Evolutionary conservation across 2,113 vertebrate species (phyloP).

Genomic region (Bothrops jararaca): DNA sequence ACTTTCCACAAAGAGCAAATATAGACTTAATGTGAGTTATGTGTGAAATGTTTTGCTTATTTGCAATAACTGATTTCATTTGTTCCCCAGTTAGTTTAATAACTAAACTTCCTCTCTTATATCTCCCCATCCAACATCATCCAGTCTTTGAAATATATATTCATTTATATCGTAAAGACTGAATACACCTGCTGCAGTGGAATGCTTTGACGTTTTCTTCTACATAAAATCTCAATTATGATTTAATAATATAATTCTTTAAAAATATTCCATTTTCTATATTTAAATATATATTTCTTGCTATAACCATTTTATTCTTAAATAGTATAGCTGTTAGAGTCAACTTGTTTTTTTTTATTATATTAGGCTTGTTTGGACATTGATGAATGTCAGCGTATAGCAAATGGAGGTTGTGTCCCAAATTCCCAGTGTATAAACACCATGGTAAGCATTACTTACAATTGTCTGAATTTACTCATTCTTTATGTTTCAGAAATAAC

Average conservation of each 20-base stretch:
- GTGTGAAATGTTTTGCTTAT: not conserved
- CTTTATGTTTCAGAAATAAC: not conserved
- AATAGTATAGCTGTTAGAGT: not conserved
- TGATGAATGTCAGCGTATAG: slow-evolving; percentile 83
- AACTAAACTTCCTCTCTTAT: not conserved
- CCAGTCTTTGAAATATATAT: not conserved
- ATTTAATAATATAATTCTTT: not conserved
- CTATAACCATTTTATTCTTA: slow-evolving; percentile 10
- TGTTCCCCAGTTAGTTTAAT: not conserved
- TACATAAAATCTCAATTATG: not conserved
- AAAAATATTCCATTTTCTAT: not conserved
- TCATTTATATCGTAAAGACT: not conserved
- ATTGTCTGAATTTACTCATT: not conserved
- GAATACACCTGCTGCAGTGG: not conserved
- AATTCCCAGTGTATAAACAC: slow-evolving; percentile 92
- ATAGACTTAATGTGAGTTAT: not conserved
- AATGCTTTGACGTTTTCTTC: not conserved
- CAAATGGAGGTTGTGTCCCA: slow-evolving; percentile 83
- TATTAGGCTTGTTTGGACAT: slow-evolving; percentile 78
- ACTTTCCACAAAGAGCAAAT: not conserved
- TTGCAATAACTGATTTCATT: not conserved
- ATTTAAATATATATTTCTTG: not conserved
- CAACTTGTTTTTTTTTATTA: slow-evolving; percentile 26
- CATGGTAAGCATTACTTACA: slow-evolving; percentile 72
- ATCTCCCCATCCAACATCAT: not conserved